Conservation (phyloP, 2,797 vertebrate species). For the Acrossocheilus wenchowensis region DNA sequence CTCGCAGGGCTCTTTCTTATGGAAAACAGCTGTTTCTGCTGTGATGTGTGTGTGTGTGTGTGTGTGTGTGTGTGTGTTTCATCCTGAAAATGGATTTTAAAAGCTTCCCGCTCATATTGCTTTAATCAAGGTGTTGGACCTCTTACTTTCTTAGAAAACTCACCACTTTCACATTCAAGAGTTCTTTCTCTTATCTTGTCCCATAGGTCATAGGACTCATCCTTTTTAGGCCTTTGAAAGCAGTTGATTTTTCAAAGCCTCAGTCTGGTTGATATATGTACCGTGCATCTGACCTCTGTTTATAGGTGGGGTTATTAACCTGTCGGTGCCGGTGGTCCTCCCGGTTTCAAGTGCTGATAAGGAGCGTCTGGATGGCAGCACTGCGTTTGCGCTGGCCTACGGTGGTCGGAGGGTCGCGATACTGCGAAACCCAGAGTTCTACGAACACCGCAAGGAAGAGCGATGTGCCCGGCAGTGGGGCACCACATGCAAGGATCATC, state of each 20-base stretch:
- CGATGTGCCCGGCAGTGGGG: conserved; percentile 97
- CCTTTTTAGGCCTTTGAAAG: conserved; percentile 28
- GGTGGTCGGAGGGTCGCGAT: conserved; percentile 90
- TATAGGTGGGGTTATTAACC: conserved; percentile 93
- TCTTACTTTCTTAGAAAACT: conserved; percentile 37
- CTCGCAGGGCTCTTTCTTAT: conserved; percentile 60
- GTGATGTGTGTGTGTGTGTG: conserved; percentile 13
- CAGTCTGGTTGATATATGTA: conserved; percentile 39
- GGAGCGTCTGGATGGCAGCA: conserved; percentile 89
- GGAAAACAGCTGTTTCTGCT: conserved; percentile 71
- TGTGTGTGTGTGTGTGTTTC: conserved; percentile 3
- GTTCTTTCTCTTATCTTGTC: neutral
- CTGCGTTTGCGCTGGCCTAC: conserved; percentile 87
- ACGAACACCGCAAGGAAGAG: conserved; percentile 95
- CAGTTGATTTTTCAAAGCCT: neutral
- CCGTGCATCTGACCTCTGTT: conserved; percentile 45
- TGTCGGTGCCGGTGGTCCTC: conserved; percentile 95
- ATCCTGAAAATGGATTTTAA: conserved; percentile 57
- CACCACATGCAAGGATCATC: conserved; percentile 95
- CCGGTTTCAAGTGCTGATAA: conserved; percentile 87
- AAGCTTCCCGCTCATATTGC: conserved; percentile 55
- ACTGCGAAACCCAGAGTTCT: conserved; percentile 96
- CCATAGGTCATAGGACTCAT: neutral
- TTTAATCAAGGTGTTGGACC: conserved; percentile 64
- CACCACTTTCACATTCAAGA: conserved; percentile 9